Percentiles rank a stretch among this genome's conserved stretches.
Conservation (phyloP, 2,888 invertebrate species). For the Saturnia japonica region DNA sequence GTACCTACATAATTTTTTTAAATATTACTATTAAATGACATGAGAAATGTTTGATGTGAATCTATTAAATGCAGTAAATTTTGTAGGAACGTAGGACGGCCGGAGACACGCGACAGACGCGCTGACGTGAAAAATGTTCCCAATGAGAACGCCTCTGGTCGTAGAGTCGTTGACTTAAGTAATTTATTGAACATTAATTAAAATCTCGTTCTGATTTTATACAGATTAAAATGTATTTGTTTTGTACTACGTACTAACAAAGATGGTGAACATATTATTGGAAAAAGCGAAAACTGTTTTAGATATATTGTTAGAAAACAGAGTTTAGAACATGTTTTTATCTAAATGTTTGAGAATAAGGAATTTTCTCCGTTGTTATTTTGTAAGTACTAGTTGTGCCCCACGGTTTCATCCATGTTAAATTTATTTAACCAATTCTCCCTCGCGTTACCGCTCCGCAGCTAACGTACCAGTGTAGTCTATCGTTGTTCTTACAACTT, state of each 20-base stretch:
- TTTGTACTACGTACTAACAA: not conserved
- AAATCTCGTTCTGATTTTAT: not conserved
- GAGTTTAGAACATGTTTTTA: not conserved
- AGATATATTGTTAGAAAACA: not conserved
- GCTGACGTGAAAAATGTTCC: slow-evolving; percentile 55
- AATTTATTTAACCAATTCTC: no score
- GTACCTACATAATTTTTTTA: not conserved
- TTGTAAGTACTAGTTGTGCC: no score
- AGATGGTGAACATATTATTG: not conserved
- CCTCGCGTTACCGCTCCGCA: no score
- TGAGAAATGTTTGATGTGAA: slow-evolving; percentile 16
- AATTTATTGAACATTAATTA: slow-evolving; percentile 20
- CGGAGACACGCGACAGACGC: slow-evolving; percentile 54
- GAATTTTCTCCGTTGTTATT: no score
- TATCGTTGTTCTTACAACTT: no score
- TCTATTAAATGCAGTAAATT: slow-evolving; percentile 46
- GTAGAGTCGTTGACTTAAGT: slow-evolving; percentile 23
- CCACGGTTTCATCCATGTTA: no score
- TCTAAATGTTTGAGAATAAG: no score
- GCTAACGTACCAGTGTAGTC: no score
- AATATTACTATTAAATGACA: not conserved
- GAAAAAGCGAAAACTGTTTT: not conserved
- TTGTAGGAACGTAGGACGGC: slow-evolving; percentile 44
- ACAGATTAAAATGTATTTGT: not conserved
- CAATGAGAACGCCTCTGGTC: slow-evolving; percentile 42